Conservation (phyloP, 1,140 invertebrate genomes). For the Delia radicum region DNA sequence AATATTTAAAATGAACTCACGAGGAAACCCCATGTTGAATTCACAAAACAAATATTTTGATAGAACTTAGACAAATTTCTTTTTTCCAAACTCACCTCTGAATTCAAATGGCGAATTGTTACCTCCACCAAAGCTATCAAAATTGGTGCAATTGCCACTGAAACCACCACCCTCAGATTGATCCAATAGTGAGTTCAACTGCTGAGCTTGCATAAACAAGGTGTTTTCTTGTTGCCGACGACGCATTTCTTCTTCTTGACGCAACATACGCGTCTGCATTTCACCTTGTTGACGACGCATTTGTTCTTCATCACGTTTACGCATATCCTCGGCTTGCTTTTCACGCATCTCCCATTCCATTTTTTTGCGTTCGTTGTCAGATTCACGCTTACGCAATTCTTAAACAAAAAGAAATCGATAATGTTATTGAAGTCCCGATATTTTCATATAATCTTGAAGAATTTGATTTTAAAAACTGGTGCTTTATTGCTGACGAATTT, state of each 20-base stretch:
- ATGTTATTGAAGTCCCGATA: background rate
- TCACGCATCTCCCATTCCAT: slow-evolving; percentile 86
- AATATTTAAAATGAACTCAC: no score
- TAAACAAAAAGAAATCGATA: slow-evolving; percentile 25
- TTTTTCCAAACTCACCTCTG: slow-evolving; percentile 39
- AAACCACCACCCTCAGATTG: slow-evolving; percentile 58
- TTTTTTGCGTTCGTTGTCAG: slow-evolving; percentile 83
- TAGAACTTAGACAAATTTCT: no score
- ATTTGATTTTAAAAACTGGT: background rate
- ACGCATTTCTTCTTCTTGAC: slow-evolving; percentile 80
- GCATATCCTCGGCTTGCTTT: slow-evolving; percentile 77
- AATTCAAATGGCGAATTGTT: slow-evolving; percentile 51
- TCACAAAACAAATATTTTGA: no score
- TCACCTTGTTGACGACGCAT: slow-evolving; percentile 73
- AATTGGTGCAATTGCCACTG: slow-evolving; percentile 53
- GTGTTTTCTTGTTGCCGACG: slow-evolving; percentile 79
- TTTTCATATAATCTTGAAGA: background rate
- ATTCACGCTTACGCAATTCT: slow-evolving; percentile 82
- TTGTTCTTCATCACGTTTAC: slow-evolving; percentile 71
- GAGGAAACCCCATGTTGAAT: no score
- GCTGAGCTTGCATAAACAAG: slow-evolving; percentile 73
- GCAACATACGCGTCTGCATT: slow-evolving; percentile 71
- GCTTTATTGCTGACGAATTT: no score
- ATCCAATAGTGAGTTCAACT: slow-evolving; percentile 63
- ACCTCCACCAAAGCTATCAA: slow-evolving; percentile 44